Evolutionary conservation across 2,113 vertebrate genomes (phyloP).

Genomic region (Esox niger): DNA sequence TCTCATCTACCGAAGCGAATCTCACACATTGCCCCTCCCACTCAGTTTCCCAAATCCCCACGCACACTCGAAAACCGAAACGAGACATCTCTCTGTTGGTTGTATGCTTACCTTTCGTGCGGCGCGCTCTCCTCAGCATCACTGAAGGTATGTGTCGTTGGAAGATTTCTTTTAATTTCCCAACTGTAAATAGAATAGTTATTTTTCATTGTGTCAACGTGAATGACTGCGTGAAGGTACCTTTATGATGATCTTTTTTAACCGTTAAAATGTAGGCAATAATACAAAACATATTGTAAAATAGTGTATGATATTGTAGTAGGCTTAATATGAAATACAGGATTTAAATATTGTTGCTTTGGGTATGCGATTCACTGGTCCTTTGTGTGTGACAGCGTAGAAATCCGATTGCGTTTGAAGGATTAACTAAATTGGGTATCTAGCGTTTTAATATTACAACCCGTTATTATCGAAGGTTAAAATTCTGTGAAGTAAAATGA

Average conservation of each 20-base stretch:
- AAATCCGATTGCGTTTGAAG: background rate
- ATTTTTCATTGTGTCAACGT: no score
- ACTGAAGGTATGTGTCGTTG: slow-evolving; percentile 2
- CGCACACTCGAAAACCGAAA: background rate
- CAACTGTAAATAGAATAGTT: no score
- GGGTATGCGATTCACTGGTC: no score
- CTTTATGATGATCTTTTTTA: no score
- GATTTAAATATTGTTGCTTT: no score
- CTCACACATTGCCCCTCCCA: slow-evolving; percentile 3
- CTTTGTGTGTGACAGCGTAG: no score
- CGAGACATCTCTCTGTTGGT: background rate
- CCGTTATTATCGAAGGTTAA: background rate
- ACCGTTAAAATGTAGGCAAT: no score
- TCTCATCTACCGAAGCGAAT: background rate
- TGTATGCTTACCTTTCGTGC: background rate
- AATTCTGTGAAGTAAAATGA: no score
- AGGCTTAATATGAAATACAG: no score
- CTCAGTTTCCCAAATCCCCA: background rate
- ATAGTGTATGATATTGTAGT: no score
- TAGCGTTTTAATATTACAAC: background rate
- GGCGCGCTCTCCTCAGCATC: background rate
- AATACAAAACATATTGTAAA: no score
- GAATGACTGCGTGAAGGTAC: no score
- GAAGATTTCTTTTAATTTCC: background rate
- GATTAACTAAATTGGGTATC: background rate